phyloP scores from a whole-genome alignment of 35 echinoderm and acorn worm species.

The Strongylocentrotus purpuratus region DNA sequence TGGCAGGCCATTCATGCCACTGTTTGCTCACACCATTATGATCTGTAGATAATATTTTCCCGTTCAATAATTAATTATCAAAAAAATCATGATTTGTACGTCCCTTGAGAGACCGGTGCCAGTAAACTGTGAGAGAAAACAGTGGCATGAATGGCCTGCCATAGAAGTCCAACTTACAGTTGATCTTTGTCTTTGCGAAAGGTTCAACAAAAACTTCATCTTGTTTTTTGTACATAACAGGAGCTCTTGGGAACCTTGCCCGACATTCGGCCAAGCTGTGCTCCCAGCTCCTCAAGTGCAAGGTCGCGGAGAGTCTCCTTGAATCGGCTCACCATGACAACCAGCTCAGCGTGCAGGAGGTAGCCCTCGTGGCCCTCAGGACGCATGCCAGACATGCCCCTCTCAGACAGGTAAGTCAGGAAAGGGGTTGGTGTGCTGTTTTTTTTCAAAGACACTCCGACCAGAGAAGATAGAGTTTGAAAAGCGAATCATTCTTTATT shows the following conservation, averaged over 20 bases:
- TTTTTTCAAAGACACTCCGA: not conserved
- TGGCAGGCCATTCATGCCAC: too few species aligned
- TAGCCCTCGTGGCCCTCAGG: slow-evolving; percentile 77
- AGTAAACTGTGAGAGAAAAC: too few species aligned
- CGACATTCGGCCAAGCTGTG: slow-evolving; percentile 82
- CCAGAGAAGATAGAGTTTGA: not conserved
- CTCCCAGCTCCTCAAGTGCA: slow-evolving; percentile 69
- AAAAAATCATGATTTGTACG: too few species aligned
- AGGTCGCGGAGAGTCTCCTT: slow-evolving; percentile 81
- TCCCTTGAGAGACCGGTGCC: too few species aligned
- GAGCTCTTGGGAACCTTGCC: slow-evolving; percentile 90
- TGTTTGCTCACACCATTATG: too few species aligned
- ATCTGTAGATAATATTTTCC: too few species aligned
- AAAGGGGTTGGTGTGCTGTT: not conserved
- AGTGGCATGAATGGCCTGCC: too few species aligned
- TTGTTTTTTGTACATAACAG: slow-evolving; percentile 25
- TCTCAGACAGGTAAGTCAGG: slow-evolving; percentile 76
- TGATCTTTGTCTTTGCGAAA: too few species aligned
- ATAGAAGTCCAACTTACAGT: too few species aligned
- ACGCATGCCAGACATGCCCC: slow-evolving; percentile 78
- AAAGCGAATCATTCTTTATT: not conserved
- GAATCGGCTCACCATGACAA: slow-evolving; percentile 90
- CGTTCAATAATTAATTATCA: too few species aligned
- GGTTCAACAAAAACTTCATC: too few species aligned
- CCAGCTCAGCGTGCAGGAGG: slow-evolving; percentile 81